Evolutionary conservation across 2,113 vertebrate species (phyloP).

Genomic region (Corythornis cristatus): DNA sequence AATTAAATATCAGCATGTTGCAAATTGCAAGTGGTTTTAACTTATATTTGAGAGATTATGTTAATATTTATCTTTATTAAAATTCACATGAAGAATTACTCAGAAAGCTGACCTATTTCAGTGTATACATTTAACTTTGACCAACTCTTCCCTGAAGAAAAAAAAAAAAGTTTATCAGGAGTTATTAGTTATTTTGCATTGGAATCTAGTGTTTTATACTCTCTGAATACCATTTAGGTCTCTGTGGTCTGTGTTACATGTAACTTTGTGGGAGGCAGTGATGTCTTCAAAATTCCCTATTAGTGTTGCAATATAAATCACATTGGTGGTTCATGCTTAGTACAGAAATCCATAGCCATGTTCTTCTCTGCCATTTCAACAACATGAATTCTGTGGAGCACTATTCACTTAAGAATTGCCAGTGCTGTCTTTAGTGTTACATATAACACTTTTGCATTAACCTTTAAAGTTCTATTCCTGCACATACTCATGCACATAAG

Average conservation of each 20-base stretch:
- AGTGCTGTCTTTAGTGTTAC: neutral
- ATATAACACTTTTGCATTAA: neutral
- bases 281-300: neutral
- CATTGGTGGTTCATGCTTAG: neutral
- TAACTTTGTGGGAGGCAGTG: neutral
- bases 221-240: neutral
- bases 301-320: neutral
- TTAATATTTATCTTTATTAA: neutral
- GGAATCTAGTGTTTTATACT: neutral
- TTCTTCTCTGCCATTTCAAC: neutral
- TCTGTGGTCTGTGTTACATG: neutral
- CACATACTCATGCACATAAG: neutral
- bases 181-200: neutral
- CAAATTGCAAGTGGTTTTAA: neutral
- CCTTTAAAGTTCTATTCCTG: neutral
- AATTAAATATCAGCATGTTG: neutral
- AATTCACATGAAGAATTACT: neutral
- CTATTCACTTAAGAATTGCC: neutral
- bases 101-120: neutral
- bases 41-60: neutral
- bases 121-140: neutral
- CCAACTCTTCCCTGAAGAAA: neutral
- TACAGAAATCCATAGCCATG: neutral
- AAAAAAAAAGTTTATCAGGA: neutral
- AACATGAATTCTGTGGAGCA: neutral